phyloP scores from a whole-genome alignment of 2,888 invertebrate species.

The Drosophila nr. perissopoda region DNA sequence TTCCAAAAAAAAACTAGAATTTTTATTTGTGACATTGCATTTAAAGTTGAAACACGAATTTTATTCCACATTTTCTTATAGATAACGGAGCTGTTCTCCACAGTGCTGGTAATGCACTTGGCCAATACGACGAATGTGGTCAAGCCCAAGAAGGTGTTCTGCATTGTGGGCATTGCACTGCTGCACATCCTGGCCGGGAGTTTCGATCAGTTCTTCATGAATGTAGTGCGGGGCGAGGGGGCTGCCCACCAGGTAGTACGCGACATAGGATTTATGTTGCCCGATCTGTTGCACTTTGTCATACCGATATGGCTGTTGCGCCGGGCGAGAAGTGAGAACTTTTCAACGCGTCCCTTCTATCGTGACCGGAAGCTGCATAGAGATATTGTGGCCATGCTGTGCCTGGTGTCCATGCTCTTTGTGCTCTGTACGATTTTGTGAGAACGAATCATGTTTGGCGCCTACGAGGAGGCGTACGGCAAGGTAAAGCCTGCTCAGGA shows the following conservation, averaged over 20 bases:
- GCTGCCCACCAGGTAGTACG: slow-evolving; percentile 89
- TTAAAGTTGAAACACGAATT: neutral
- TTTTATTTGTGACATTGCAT: neutral
- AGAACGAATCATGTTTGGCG: slow-evolving; percentile 73
- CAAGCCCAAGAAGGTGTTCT: slow-evolving; percentile 86
- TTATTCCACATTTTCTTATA: slow-evolving; percentile 59
- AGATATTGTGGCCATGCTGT: slow-evolving; percentile 83
- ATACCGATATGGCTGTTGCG: slow-evolving; percentile 87
- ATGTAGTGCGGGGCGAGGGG: slow-evolving; percentile 88
- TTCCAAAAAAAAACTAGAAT: neutral
- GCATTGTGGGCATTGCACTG: slow-evolving; percentile 87
- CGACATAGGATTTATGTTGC: slow-evolving; percentile 89
- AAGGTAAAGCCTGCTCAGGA: slow-evolving; percentile 68
- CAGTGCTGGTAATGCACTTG: slow-evolving; percentile 87
- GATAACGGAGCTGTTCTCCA: slow-evolving; percentile 88
- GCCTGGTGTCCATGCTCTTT: slow-evolving; percentile 84
- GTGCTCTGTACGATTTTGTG: slow-evolving; percentile 84
- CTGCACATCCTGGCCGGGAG: slow-evolving; percentile 88
- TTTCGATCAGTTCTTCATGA: slow-evolving; percentile 88
- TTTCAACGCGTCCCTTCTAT: slow-evolving; percentile 83
- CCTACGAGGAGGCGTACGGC: slow-evolving; percentile 60
- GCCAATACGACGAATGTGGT: slow-evolving; percentile 86
- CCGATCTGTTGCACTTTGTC: slow-evolving; percentile 88
- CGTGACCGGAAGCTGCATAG: slow-evolving; percentile 84
- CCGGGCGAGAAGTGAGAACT: slow-evolving; percentile 82